A percentile compares a stretch with the other conserved stretches of the same genome.
Evolutionary conservation across 2,113 vertebrate species (phyloP).

Genomic region (Puffinus mauretanicus): DNA sequence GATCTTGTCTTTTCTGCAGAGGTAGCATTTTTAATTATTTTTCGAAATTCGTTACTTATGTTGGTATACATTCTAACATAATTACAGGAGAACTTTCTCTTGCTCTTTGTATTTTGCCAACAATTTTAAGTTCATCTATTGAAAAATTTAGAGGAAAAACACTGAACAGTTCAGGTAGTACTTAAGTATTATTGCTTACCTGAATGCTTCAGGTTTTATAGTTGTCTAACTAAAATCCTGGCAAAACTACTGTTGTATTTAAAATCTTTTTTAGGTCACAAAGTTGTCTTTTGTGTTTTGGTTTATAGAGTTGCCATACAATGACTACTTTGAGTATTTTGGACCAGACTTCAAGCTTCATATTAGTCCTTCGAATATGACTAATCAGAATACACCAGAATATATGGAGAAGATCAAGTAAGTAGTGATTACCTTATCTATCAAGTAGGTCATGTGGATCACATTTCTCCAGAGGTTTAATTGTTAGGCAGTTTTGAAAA

Average conservation of each 20-base stretch:
- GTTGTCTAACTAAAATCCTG: neutral
- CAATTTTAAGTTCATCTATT: neutral
- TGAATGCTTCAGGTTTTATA: neutral
- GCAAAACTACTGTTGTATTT: neutral
- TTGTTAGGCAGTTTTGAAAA: neutral
- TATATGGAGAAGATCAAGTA: slow-evolving; percentile 89
- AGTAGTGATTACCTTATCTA: slow-evolving; percentile 35
- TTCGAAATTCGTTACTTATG: neutral
- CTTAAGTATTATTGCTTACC: neutral
- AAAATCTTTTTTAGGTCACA: neutral
- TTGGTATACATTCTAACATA: neutral
- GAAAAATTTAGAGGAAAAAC: neutral
- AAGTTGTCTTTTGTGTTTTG: neutral
- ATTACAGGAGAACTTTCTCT: neutral
- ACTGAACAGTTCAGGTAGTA: neutral
- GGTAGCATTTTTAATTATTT: neutral
- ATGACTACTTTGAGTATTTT: slow-evolving; percentile 87
- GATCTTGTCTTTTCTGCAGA: neutral
- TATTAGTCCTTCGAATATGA: slow-evolving; percentile 87
- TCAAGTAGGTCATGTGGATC: neutral
- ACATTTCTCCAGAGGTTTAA: neutral
- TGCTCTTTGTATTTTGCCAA: neutral
- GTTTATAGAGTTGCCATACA: slow-evolving; percentile 79
- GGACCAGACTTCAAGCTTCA: slow-evolving; percentile 86
- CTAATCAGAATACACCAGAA: slow-evolving; percentile 85